A percentile compares a stretch with the other conserved stretches of the same genome.
Conservation (phyloP, 2,888 invertebrate genomes). For the Heteropelma amictum region DNA sequence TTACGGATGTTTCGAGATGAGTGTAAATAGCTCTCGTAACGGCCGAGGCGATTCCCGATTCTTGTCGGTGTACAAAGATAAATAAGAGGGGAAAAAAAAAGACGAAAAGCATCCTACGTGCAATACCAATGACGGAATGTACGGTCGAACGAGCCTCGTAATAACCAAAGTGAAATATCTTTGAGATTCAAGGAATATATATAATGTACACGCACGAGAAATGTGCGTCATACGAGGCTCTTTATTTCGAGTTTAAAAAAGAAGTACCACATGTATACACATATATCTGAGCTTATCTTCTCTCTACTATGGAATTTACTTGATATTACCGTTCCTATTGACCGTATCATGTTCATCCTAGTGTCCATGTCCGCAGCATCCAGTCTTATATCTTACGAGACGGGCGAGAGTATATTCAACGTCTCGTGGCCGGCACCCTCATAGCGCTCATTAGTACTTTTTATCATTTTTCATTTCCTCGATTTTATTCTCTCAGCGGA, state of each 20-base stretch:
- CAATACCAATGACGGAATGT: neutral
- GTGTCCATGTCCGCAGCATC: neutral
- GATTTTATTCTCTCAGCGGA: too few relatives aligned
- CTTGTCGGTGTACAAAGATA: neutral
- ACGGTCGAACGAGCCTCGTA: neutral
- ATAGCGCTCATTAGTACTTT: slow-evolving; percentile 17
- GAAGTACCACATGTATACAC: too few relatives aligned
- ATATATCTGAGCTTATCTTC: neutral
- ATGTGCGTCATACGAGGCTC: slow-evolving; percentile 26
- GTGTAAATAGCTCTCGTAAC: slow-evolving; percentile 37
- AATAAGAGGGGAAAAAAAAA: neutral
- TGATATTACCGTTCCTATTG: neutral
- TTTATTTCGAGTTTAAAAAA: too few relatives aligned
- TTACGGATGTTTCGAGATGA: slow-evolving; percentile 32
- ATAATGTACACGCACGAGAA: slow-evolving; percentile 9
- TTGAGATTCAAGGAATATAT: neutral
- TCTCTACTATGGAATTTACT: neutral
- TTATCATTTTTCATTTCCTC: neutral
- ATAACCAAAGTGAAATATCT: slow-evolving; percentile 3
- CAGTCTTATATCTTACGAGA: slow-evolving; percentile 5
- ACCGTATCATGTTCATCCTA: neutral
- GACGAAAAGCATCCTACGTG: neutral
- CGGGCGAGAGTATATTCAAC: too few relatives aligned
- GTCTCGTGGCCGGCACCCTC: neutral
- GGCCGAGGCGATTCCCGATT: slow-evolving; percentile 34